These are phyloP conservation scores for Lucinisca nassula DNA, from an alignment of 2,888 invertebrate genomes.

Conservation along the genomic window DNA sequence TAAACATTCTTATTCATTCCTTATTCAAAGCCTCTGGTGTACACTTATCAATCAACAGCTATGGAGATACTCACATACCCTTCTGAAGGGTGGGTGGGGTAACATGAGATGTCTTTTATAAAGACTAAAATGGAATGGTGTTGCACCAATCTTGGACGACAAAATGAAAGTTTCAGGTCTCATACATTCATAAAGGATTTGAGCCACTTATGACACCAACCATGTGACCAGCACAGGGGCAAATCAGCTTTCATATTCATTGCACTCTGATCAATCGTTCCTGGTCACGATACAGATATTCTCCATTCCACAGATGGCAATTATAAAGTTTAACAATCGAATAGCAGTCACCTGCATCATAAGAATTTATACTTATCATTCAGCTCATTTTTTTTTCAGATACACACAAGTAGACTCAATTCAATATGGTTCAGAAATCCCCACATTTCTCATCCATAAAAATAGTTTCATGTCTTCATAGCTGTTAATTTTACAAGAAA, in stretches of 20 bases:
- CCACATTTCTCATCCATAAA: not conserved
- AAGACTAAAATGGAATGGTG: not conserved
- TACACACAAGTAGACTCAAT: not conserved
- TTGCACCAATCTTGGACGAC: not conserved
- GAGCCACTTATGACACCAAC: too few species aligned
- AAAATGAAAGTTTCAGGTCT: not conserved
- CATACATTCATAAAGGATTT: not conserved
- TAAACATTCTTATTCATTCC: too few species aligned
- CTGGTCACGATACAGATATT: too few species aligned
- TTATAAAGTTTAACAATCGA: too few species aligned
- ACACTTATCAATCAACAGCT: not conserved
- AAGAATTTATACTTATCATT: too few species aligned
- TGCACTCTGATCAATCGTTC: too few species aligned
- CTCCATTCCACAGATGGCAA: too few species aligned
- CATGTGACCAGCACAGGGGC: too few species aligned
- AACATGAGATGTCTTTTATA: not conserved
- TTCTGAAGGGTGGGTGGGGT: not conserved
- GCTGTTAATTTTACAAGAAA: not conserved
- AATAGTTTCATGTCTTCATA: not conserved
- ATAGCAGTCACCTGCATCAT: too few species aligned
- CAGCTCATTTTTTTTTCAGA: not conserved
- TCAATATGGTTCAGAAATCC: not conserved
- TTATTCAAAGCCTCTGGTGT: too few species aligned
- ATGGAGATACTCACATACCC: not conserved
- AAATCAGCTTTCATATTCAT: too few species aligned